Base-by-base conservation (phyloP, 2,797 vertebrate genomes). In the Thamnophis elegans region DNA sequence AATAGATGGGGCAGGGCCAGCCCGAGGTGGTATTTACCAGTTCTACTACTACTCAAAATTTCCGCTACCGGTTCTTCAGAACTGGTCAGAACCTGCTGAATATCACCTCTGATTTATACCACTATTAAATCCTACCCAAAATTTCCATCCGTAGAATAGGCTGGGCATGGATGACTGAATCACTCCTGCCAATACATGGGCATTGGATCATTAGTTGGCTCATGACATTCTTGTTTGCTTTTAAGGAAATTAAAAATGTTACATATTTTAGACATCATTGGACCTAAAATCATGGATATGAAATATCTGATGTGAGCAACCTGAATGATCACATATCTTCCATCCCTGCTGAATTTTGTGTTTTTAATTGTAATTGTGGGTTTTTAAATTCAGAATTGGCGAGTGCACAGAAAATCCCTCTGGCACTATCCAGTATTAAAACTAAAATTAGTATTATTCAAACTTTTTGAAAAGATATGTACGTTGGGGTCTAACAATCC, bases 381-480 rank as follows among this genome's bases (percentile, higher is more conserved):
- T 85, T 60, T 89, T 87, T 90, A 73, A 92, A 85, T 26, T 18
- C 73, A 93, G 91, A 65, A 5, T 1, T 54, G 36, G 73, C n/a
- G 11, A 94, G 3, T 85, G 90, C 5, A 94, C 47, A 88, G 0
- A 0, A 92, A 95, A 92, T 2, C 47, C n/a, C 20, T 88, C 26
- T 89, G 36, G 89, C 0, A 5, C 6, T 16, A 85, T 42, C 5
- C 56, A 87, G 90, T 32, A 91, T 92, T 62, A 36, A 91, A 92
- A 94, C 87, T 78, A 13, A 3, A 5, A 78, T 89, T 87, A 94
- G 93, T 95, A 51, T 91, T 88, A 96, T 93, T 89, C 87, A 94
- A 60, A 2, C 54, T 90, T 18, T 14, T 54, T 91, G 87, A 94
- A 94, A 92, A 54, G 12, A 20, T 32, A 91, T 90, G 90, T 92